Conservation (phyloP, 1,140 invertebrate genomes). For the Scaptodrosophila lebanonensis region DNA sequence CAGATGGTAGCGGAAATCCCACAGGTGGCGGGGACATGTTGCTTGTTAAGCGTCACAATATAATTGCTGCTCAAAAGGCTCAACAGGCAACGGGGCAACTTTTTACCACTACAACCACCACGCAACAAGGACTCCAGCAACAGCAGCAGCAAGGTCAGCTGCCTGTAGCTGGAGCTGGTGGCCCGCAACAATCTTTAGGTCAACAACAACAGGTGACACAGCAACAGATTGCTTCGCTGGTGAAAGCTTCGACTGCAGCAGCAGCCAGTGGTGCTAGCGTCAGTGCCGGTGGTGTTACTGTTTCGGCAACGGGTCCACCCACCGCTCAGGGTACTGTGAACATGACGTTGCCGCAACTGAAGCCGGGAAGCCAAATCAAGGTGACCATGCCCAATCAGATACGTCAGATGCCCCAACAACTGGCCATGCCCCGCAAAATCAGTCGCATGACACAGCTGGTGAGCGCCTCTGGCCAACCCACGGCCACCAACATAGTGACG, state of each 20-base stretch:
- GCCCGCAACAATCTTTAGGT: constrained; percentile 37
- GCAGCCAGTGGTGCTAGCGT: constrained; percentile 58
- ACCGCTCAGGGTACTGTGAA: constrained; percentile 78
- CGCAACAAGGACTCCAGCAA: constrained; percentile 45
- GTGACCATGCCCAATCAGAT: constrained; percentile 82
- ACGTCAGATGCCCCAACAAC: constrained; percentile 83
- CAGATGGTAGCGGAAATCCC: constrained; percentile 74
- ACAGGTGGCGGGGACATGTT: constrained; percentile 80
- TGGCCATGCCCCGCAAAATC: constrained; percentile 81
- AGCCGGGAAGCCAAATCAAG: constrained; percentile 77
- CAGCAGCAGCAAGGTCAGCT: constrained; percentile 30
- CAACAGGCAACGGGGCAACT: constrained; percentile 76
- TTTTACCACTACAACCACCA: constrained; percentile 55
- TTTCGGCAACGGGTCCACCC: constrained; percentile 77
- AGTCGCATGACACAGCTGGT: constrained; percentile 82
- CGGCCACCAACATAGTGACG: constrained; percentile 54
- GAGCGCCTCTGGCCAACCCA: constrained; percentile 62
- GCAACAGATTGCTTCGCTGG: constrained; percentile 69
- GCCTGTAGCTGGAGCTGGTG: constrained; percentile 21
- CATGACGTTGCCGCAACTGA: constrained; percentile 72
- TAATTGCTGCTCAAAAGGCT: constrained; percentile 78
- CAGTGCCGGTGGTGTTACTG: constrained; percentile 55
- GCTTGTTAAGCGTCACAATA: constrained; percentile 83
- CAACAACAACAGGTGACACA: constrained; percentile 67
- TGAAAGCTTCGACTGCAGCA: constrained; percentile 77